Evolutionary conservation across 2,113 vertebrate species (phyloP).

Genomic region (Dicrurus megarhynchus): DNA sequence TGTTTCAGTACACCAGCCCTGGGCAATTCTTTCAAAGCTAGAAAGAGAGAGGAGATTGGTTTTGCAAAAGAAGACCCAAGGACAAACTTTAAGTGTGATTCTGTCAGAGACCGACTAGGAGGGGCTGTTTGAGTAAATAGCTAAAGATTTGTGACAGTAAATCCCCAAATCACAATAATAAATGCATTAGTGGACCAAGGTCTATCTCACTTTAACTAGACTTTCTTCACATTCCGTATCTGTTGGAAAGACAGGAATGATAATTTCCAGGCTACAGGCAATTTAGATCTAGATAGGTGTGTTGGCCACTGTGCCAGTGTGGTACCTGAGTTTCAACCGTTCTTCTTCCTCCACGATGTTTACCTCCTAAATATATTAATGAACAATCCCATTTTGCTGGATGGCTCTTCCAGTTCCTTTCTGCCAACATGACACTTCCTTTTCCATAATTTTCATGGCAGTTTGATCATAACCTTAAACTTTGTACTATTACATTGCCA

Average conservation of each 20-base stretch:
- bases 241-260: background rate
- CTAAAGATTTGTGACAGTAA: background rate
- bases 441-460: background rate
- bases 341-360: background rate
- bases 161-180: background rate
- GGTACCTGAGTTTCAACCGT: background rate
- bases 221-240: rapidly evolving
- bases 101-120: background rate
- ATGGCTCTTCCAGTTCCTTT: background rate
- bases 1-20: background rate
- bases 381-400: background rate
- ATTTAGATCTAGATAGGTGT: background rate
- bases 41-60: background rate
- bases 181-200: background rate
- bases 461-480: background rate
- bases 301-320: background rate
- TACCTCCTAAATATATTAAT: background rate
- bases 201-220: background rate
- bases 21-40: conserved; percentile 20
- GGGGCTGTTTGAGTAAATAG: background rate
- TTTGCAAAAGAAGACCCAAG: conserved; percentile 16
- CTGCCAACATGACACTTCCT: background rate
- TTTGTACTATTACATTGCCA: background rate
- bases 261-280: background rate
- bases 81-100: background rate